Base-by-base conservation (phyloP, 2,797 vertebrate species). In the Urocyon cinereoargenteus region DNA sequence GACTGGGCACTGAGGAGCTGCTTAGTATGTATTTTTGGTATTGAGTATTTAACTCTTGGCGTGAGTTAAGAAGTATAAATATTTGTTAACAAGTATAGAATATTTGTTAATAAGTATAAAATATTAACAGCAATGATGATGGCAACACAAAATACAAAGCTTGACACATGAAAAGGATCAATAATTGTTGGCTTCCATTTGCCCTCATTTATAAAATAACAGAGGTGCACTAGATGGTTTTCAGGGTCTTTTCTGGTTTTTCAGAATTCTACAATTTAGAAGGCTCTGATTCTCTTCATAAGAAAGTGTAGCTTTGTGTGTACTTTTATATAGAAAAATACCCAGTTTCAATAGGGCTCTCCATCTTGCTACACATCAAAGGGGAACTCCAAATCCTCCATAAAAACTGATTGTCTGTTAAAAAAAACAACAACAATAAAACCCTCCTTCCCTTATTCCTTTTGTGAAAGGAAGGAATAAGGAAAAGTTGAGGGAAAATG, bases 351-450 rank as follows among this genome's bases (percentile, higher is more conserved):
- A n/a, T n/a, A 81, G 31, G 22, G 1, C 16, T 57, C 51, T 95
- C 55, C 82, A 3, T 79, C 62, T 95, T 40, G n/a, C 45, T 85
- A 26, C 84, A 40, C 61, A 87, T 91, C 89, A 91, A 94, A 68
- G 36, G 26, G 36, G 10, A 64, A 57, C 26, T 91, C 22, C 19
- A 62, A 91, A 87, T 84, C n/a, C 59, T 96, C 94, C 55, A 22
- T 36, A 91, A 90, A 64, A 95, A 68, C 70, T 40, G 81, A 96
- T 88, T 97, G 94, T 97, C 61, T 73, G 24, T 77, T 91, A 57
- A 77, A 57, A 78, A 77, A 90, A 57, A 51, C 14, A 78, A 77
- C 21, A 91, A 31, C 72, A 87, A 70, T 85, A 82, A 66, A 83
- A 2, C 18, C 3, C 11, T 49, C 22, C 22, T 94, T 84, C 14